Evolutionary conservation across 2,888 invertebrate species (phyloP).

Genomic region (Euphydryas editha): DNA sequence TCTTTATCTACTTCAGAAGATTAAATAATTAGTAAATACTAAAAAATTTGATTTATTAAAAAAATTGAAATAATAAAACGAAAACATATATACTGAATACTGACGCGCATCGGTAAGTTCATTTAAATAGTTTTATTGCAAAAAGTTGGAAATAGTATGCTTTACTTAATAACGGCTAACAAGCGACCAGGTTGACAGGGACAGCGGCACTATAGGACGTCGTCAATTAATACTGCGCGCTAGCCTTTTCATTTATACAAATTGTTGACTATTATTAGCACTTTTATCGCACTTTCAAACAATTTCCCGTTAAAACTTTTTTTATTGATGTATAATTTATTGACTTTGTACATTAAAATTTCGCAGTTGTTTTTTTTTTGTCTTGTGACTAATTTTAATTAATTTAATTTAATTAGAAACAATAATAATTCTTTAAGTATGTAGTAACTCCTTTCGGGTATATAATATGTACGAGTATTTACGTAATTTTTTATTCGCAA

Average conservation of each 20-base stretch:
- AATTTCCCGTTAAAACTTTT: not conserved
- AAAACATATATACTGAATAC: not conserved
- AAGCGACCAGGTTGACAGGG: constrained; percentile 35
- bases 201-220: constrained; percentile 42
- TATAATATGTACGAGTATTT: too few species aligned
- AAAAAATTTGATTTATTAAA: too few species aligned
- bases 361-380: not conserved
- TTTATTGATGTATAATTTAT: constrained; percentile 6
- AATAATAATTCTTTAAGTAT: not conserved
- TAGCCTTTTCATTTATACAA: constrained; percentile 46
- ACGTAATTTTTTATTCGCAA: too few species aligned
- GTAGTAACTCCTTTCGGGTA: too few species aligned
- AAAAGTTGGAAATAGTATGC: constrained; percentile 19
- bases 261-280: constrained; percentile 43
- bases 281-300: constrained; percentile 6
- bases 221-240: constrained; percentile 49
- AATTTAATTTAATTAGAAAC: not conserved
- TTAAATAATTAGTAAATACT: too few species aligned
- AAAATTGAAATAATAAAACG: not conserved
- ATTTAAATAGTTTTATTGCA: constrained; percentile 8
- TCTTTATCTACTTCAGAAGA: too few species aligned
- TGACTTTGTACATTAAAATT: constrained; percentile 15
- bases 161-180: constrained; percentile 30
- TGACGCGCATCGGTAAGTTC: constrained; percentile 2
- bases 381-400: not conserved